These are phyloP conservation scores for Aplysia californica DNA, from an alignment of 1,140 invertebrate genomes.

Conservation along the genomic window DNA sequence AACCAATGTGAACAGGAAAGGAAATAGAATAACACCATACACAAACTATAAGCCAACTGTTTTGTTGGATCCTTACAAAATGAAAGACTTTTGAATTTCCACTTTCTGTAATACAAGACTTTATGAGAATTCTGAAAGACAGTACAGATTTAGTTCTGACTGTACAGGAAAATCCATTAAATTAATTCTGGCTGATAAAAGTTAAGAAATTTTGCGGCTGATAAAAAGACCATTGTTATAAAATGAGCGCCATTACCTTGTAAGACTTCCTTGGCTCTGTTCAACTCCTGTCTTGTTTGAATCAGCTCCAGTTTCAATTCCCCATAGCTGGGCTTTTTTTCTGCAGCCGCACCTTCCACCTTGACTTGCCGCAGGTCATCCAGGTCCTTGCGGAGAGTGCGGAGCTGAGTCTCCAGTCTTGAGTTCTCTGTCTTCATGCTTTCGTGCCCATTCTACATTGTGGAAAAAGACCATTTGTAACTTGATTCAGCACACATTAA, in stretches of 20 bases:
- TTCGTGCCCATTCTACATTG: constrained; percentile 34
- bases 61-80: no score
- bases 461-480: neutral
- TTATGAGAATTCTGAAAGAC: no score
- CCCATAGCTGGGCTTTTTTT: constrained; percentile 36
- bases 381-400: constrained; percentile 76
- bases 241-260: constrained; percentile 64
- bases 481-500: neutral
- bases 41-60: no score
- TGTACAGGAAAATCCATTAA: neutral
- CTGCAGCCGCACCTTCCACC: constrained; percentile 20
- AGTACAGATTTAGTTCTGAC: neutral
- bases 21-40: no score
- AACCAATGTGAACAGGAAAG: no score
- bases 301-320: constrained; percentile 60
- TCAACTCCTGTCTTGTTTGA: constrained; percentile 57
- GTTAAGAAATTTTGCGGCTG: neutral
- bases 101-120: no score
- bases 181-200: neutral
- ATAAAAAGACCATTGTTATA: neutral
- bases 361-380: constrained; percentile 70
- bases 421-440: constrained; percentile 53
- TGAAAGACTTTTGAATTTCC: no score
- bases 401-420: constrained; percentile 75
- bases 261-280: constrained; percentile 71